Conservation (phyloP, 2,113 vertebrate genomes). For the Morphnarchus princeps region DNA sequence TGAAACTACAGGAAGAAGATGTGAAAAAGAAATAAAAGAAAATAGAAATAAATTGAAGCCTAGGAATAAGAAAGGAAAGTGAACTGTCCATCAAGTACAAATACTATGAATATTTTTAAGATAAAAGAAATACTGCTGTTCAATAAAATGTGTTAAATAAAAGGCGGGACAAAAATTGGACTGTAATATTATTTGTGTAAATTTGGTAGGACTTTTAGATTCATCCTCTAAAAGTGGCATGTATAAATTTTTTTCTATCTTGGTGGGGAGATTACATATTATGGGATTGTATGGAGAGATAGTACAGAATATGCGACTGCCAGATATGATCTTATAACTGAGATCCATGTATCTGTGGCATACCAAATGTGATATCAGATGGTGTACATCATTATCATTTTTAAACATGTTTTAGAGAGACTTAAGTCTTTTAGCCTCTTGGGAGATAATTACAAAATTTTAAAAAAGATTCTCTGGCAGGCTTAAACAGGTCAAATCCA, state of each 20-base stretch:
- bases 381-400: accelerated
- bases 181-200: neutral
- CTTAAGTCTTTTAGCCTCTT: neutral
- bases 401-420: neutral
- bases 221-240: neutral
- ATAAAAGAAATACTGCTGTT: neutral
- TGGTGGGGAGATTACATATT: neutral
- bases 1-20: neutral
- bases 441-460: neutral
- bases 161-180: neutral
- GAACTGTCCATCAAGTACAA: neutral
- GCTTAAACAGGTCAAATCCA: neutral
- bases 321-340: neutral
- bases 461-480: neutral
- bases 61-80: neutral
- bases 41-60: neutral
- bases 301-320: neutral
- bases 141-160: neutral
- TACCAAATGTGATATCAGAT: neutral
- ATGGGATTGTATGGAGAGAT: neutral
- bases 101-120: neutral
- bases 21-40: neutral
- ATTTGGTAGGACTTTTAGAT: neutral
- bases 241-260: neutral
- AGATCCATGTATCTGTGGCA: neutral